Conservation (phyloP, 2,888 invertebrate genomes). For the Chymomyza procnemis region DNA sequence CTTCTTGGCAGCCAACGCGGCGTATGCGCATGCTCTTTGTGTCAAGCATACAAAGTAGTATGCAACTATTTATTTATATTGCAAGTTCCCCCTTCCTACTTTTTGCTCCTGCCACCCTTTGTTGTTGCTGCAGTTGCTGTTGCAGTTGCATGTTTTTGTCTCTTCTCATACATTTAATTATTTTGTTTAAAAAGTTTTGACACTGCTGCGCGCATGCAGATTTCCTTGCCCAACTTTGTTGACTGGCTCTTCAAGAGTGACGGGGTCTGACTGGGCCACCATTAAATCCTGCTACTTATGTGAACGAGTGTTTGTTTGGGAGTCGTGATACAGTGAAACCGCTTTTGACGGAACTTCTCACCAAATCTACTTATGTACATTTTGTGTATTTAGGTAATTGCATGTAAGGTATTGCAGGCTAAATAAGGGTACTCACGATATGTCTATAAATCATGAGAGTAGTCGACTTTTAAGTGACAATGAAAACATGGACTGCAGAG, state of each 20-base stretch:
- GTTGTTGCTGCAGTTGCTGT: slow-evolving; percentile 4
- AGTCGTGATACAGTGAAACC: neutral
- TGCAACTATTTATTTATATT: slow-evolving; percentile 40
- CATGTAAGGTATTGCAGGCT: no score
- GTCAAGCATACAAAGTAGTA: slow-evolving; percentile 16
- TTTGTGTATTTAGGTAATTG: no score
- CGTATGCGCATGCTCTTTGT: neutral
- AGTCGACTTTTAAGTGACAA: no score
- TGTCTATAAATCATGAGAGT: no score
- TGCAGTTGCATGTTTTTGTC: slow-evolving; percentile 1
- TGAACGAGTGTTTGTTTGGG: neutral
- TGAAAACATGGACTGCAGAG: no score
- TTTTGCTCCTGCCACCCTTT: slow-evolving; percentile 3
- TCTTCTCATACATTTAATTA: slow-evolving; percentile 67
- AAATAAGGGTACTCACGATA: no score
- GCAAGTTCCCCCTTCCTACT: neutral
- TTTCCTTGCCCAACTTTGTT: slow-evolving; percentile 35
- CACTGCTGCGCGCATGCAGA: slow-evolving; percentile 71
- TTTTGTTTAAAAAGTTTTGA: slow-evolving; percentile 73
- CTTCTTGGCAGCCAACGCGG: neutral
- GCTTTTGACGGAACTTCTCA: neutral
- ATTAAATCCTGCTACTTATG: neutral
- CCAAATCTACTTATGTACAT: neutral
- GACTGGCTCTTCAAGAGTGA: neutral
- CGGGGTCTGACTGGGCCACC: neutral